These are phyloP conservation scores for Streblospio benedicti DNA, from an alignment of 1,140 invertebrate genomes.

Conservation along the genomic window DNA sequence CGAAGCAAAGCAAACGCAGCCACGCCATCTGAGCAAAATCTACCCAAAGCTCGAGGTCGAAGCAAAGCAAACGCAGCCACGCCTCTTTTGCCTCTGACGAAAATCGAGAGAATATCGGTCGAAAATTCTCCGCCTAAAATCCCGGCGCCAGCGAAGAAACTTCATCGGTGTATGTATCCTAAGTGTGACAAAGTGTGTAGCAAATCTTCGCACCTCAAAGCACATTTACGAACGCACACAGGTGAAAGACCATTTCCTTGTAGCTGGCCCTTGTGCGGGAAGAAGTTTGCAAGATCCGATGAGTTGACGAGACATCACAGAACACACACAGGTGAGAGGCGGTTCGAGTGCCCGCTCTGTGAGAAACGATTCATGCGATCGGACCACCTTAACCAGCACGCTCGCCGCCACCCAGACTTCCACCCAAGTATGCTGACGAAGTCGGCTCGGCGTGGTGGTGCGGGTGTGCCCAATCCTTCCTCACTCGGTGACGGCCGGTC, in stretches of 20 bases:
- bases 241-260: slow-evolving; percentile 55
- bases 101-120: no score
- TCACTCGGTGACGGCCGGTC: no score
- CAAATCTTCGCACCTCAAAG: slow-evolving; percentile 63
- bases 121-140: no score
- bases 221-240: slow-evolving; percentile 54
- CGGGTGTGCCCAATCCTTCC: no score
- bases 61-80: no score
- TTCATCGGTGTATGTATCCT: slow-evolving; percentile 17
- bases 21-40: no score
- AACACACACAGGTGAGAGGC: slow-evolving; percentile 78
- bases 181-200: slow-evolving; percentile 88
- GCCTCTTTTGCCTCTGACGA: no score
- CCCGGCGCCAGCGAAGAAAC: no score
- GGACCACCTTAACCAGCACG: slow-evolving; percentile 46
- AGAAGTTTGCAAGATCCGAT: slow-evolving; percentile 85
- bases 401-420: slow-evolving; percentile 5
- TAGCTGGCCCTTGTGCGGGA: slow-evolving; percentile 77
- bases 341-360: slow-evolving; percentile 78
- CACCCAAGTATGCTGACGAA: slow-evolving; percentile 5
- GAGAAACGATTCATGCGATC: slow-evolving; percentile 84
- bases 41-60: no score
- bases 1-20: no score
- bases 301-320: slow-evolving; percentile 81
- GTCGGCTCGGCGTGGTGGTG: no score